Evolutionary conservation across 2,888 invertebrate species (phyloP).

Genomic region (Callimorpha dominula): DNA sequence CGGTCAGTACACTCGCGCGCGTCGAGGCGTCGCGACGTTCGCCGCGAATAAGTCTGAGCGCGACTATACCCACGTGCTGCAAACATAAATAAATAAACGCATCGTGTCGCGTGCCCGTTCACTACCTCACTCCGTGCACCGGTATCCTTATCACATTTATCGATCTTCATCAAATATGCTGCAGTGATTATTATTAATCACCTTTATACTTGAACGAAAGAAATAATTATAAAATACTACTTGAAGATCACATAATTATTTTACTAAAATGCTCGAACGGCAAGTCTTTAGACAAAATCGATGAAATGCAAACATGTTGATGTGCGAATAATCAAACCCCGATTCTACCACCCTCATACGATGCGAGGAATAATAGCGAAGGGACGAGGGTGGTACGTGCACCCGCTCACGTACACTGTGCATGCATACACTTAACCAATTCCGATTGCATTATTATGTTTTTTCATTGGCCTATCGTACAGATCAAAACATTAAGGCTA

Average conservation of each 20-base stretch:
- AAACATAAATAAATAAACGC: constrained; percentile 69
- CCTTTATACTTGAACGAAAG: background rate
- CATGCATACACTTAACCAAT: constrained; percentile 60
- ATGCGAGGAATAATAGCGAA: constrained; percentile 76
- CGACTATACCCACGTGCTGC: constrained; percentile 71
- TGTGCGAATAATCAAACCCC: constrained; percentile 82
- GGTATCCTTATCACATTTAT: constrained; percentile 42
- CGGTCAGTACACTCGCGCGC: constrained; percentile 83
- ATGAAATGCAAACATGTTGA: constrained; percentile 82
- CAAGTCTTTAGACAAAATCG: constrained; percentile 69
- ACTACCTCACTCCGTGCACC: constrained; percentile 26
- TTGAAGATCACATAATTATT: constrained; percentile 14
- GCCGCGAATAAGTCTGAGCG: constrained; percentile 45
- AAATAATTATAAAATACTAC: background rate
- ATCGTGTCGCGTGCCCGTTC: constrained; percentile 44
- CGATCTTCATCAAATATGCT: constrained; percentile 22
- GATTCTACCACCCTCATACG: constrained; percentile 71
- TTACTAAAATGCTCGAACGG: constrained; percentile 34
- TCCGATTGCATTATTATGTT: constrained; percentile 59
- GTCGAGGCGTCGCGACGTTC: constrained; percentile 75
- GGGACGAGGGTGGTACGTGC: constrained; percentile 65
- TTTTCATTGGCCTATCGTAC: constrained; percentile 32
- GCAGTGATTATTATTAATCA: constrained; percentile 23
- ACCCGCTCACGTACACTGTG: constrained; percentile 68
- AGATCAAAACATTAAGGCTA: background rate